Percentiles rank a stretch among this genome's conserved stretches.
Evolutionary conservation across 92 coral and sea anemone species (phyloP).

Genomic region (Paragorgia papillata): DNA sequence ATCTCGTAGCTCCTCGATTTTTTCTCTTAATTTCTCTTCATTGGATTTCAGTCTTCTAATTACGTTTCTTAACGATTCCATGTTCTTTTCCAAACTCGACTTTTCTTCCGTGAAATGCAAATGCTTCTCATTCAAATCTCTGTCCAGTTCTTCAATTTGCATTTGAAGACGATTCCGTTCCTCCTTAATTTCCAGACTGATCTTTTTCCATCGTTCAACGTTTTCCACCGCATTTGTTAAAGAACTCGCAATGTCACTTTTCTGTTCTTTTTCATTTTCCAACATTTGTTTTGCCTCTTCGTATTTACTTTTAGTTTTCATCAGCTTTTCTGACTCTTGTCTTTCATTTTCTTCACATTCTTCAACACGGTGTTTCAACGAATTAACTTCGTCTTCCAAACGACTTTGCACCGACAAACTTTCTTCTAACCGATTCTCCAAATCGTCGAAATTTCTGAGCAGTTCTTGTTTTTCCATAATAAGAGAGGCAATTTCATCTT

Average conservation of each 20-base stretch:
- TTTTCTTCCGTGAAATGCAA: conserved; percentile 32
- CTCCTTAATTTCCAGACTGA: conserved; percentile 24
- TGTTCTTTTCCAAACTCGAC: conserved; percentile 28
- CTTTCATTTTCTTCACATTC: conserved; percentile 13
- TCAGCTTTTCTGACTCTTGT: not conserved
- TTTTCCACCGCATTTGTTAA: conserved; percentile 7
- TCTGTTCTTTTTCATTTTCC: conserved; percentile 24
- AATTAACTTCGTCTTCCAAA: conserved; percentile 9
- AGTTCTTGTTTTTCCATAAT: conserved; percentile 35
- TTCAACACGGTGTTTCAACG: conserved; percentile 1
- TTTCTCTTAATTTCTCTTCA: conserved; percentile 26
- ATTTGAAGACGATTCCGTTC: conserved; percentile 35
- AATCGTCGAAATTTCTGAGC: conserved; percentile 1
- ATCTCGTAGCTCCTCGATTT: conserved; percentile 39
- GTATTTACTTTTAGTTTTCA: conserved; percentile 14
- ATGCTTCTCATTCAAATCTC: conserved; percentile 36
- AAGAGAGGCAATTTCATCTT: conserved; percentile 12
- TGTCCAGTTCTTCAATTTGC: conserved; percentile 37
- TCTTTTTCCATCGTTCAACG: conserved; percentile 26
- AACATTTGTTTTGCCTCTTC: not conserved
- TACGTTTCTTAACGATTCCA: conserved; percentile 20
- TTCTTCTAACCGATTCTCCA: not conserved
- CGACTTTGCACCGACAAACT: not conserved
- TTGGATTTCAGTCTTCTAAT: conserved; percentile 29
- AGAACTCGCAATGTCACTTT: not conserved